A percentile compares a stretch with the other conserved stretches of the same genome.
phyloP scores from a whole-genome alignment of 1,140 invertebrate genomes.

The Cydia amplana region DNA sequence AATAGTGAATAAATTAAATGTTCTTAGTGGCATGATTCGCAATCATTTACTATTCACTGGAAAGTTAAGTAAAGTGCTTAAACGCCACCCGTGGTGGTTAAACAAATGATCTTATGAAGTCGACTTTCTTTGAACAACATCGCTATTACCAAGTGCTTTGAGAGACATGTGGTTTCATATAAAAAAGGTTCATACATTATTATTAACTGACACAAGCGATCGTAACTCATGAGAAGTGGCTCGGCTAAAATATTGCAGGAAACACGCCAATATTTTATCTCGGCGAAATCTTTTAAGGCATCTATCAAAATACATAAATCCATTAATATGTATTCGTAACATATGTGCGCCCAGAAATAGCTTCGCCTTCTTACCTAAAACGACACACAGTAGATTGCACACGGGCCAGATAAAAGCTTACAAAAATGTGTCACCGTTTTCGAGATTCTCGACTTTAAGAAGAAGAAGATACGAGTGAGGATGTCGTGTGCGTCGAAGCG shows the following conservation, averaged over 20 bases:
- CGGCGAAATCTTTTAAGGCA: constrained; percentile 22
- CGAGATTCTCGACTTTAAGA: not conserved
- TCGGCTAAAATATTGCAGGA: constrained; percentile 18
- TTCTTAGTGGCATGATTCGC: no score
- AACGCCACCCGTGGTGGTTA: not conserved
- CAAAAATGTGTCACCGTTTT: constrained; percentile 14
- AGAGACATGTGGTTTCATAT: no score
- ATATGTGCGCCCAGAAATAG: constrained; percentile 24
- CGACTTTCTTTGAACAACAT: not conserved
- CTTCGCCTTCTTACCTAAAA: constrained; percentile 24
- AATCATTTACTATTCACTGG: no score
- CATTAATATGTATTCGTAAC: constrained; percentile 28
- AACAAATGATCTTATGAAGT: not conserved
- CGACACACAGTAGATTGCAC: constrained; percentile 28
- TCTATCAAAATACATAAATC: constrained; percentile 27
- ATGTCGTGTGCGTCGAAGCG: not conserved
- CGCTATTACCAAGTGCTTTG: not conserved
- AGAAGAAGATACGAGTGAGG: not conserved
- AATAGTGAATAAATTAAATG: no score
- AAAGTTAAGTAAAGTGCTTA: not conserved
- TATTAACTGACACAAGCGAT: constrained; percentile 9
- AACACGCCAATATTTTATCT: constrained; percentile 23
- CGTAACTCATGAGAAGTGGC: constrained; percentile 25
- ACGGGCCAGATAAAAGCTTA: constrained; percentile 32
- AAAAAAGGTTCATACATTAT: constrained; percentile 9